Evolutionary conservation across 92 coral and sea anemone genomes (phyloP).

Genomic region (Blastomussa wellsi): DNA sequence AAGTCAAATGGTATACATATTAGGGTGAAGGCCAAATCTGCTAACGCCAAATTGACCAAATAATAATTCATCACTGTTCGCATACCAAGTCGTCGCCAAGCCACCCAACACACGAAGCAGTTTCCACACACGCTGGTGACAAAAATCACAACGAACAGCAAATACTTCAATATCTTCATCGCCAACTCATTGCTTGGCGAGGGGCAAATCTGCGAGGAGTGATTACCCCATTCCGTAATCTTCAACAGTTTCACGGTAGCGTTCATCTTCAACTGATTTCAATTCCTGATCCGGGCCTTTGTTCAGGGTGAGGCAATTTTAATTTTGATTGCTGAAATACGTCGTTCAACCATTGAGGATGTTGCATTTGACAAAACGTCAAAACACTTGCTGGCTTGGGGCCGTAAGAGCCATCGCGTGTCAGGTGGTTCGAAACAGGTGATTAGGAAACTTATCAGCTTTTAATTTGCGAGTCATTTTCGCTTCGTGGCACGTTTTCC

Average conservation of each 20-base stretch:
- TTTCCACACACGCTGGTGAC: constrained; percentile 68
- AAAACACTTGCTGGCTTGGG: not conserved
- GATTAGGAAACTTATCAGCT: not conserved
- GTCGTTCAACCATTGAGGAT: not conserved
- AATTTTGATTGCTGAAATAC: not conserved
- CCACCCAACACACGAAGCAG: constrained; percentile 69
- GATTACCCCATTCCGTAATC: not conserved
- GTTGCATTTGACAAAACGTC: not conserved
- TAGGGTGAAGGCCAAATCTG: constrained; percentile 79
- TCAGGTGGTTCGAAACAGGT: not conserved
- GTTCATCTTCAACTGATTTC: not conserved
- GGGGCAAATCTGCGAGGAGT: constrained; percentile 8
- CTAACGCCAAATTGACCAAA: constrained; percentile 74
- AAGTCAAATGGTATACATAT: constrained; percentile 85
- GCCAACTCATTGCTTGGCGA: constrained; percentile 24
- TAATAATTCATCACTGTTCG: constrained; percentile 85
- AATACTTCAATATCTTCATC: constrained; percentile 56
- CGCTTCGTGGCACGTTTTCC: not conserved
- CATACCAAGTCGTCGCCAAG: constrained; percentile 72
- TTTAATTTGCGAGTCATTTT: not conserved
- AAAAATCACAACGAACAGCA: constrained; percentile 62
- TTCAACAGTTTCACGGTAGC: no score
- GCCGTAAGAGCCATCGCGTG: not conserved
- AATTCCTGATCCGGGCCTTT: not conserved
- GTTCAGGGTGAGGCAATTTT: not conserved